Evolutionary conservation across 2,888 invertebrate species (phyloP).

Genomic region (Nomada hirtipes): DNA sequence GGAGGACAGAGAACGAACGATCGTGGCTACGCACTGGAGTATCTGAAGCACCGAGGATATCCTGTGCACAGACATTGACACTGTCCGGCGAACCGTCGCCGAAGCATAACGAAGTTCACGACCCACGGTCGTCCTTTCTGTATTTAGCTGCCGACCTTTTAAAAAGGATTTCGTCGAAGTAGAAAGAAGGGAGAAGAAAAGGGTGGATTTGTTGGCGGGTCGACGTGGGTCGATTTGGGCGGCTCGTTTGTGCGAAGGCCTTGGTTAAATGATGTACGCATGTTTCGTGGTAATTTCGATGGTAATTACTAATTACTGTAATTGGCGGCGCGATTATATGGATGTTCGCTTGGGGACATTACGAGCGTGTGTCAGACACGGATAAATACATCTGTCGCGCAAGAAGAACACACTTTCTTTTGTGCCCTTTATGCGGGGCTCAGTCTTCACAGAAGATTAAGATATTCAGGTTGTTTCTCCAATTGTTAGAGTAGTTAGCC

Average conservation of each 20-base stretch:
- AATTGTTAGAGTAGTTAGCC: not conserved
- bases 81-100: constrained; percentile 43
- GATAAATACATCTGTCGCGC: too few relatives aligned
- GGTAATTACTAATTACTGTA: not conserved
- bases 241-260: constrained; percentile 12
- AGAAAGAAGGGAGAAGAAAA: too few relatives aligned
- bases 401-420: too few relatives aligned
- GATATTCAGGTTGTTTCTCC: not conserved
- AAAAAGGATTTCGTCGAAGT: not conserved
- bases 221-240: not conserved
- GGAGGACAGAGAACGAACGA: constrained; percentile 41
- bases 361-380: too few relatives aligned
- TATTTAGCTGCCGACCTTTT: too few relatives aligned
- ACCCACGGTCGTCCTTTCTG: constrained; percentile 11
- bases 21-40: constrained; percentile 31
- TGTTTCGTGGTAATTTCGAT: not conserved
- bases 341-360: too few relatives aligned
- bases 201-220: not conserved
- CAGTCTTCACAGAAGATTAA: not conserved
- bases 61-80: constrained; percentile 66
- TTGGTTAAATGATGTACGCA: constrained; percentile 1
- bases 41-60: constrained; percentile 60
- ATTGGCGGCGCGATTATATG: not conserved
- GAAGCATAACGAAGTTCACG: constrained; percentile 51
- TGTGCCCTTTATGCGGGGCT: too few relatives aligned